phyloP scores from a whole-genome alignment of 2,888 invertebrate species.

The Melanophora roralis region DNA sequence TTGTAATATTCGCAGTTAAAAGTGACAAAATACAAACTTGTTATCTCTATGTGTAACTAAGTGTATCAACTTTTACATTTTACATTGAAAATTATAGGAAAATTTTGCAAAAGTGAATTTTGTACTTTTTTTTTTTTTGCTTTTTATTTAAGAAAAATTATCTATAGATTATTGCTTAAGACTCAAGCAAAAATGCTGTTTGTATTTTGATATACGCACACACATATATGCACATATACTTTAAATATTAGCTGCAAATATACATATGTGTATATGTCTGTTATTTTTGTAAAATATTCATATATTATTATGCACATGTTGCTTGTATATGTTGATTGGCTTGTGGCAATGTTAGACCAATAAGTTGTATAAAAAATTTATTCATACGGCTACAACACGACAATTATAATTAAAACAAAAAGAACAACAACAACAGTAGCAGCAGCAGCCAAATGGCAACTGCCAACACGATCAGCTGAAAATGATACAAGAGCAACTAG shows the following conservation, averaged over 20 bases:
- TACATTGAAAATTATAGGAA: constrained; percentile 43
- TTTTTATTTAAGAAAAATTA: constrained; percentile 22
- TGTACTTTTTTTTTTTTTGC: neutral
- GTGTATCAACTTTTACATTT: constrained; percentile 6
- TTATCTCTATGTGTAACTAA: constrained; percentile 18
- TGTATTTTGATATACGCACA: constrained; percentile 18
- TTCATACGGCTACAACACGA: constrained; percentile 43
- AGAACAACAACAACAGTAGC: constrained; percentile 8
- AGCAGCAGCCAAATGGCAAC: constrained; percentile 9
- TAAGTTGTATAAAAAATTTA: constrained; percentile 56
- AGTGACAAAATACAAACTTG: neutral
- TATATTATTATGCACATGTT: constrained; percentile 24
- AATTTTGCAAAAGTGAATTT: constrained; percentile 1
- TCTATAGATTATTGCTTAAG: constrained; percentile 51
- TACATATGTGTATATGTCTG: constrained; percentile 8
- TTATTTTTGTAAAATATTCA: constrained; percentile 8
- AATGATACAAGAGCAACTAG: constrained; percentile 56
- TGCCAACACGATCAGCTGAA: constrained; percentile 56
- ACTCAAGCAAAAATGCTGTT: constrained; percentile 46
- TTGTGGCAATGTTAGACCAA: constrained; percentile 61
- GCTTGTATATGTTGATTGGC: constrained; percentile 56
- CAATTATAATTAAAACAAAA: constrained; percentile 19
- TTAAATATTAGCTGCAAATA: constrained; percentile 49
- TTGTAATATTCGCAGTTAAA: neutral
- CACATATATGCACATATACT: constrained; percentile 4